These are phyloP conservation scores for Campylorhamphus procurvoides DNA, from an alignment of 2,113 vertebrate species.

Conservation along the genomic window DNA sequence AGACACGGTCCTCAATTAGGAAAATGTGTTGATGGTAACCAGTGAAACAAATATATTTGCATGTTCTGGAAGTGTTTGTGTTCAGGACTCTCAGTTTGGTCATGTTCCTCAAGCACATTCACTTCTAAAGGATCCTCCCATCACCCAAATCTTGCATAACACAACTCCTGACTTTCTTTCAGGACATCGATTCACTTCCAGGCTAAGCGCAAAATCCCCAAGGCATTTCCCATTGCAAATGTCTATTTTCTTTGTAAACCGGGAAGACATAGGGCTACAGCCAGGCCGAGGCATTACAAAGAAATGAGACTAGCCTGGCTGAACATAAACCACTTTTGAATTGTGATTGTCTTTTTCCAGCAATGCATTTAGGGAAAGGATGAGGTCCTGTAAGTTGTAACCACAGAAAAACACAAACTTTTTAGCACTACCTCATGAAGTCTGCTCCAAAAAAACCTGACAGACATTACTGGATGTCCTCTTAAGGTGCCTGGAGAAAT, in stretches of 20 bases:
- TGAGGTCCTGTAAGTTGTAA: background rate
- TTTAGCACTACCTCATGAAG: background rate
- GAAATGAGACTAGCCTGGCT: background rate
- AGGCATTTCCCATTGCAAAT: background rate
- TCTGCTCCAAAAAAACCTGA: background rate
- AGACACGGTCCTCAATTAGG: background rate
- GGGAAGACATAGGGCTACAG: background rate
- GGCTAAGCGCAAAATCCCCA: background rate
- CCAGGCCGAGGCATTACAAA: background rate
- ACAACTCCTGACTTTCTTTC: background rate
- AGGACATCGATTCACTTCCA: background rate
- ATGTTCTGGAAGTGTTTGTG: background rate
- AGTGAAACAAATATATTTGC: background rate
- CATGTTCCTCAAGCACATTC: rapidly evolving
- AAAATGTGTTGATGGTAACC: background rate
- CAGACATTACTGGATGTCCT: background rate
- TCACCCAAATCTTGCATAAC: background rate
- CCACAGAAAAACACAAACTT: background rate
- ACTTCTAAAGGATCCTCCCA: background rate
- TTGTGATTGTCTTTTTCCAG: background rate
- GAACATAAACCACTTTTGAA: background rate
- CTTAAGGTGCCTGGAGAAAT: background rate
- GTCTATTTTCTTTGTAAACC: background rate
- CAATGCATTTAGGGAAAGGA: background rate
- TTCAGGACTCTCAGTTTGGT: background rate